phyloP scores from a whole-genome alignment of 2,113 vertebrate species.

The Sceloporus tristichus region DNA sequence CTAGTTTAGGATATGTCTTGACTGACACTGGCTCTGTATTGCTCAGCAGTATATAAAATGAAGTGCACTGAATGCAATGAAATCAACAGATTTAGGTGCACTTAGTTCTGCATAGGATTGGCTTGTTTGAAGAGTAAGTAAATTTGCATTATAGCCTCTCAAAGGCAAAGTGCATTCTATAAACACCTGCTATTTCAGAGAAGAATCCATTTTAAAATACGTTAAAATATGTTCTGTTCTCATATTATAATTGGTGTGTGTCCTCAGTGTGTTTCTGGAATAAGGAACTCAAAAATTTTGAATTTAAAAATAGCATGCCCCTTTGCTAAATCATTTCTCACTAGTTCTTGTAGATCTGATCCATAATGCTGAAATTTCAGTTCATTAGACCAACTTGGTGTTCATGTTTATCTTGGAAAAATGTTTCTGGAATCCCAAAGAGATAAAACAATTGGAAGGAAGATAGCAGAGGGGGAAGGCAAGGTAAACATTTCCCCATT shows the following conservation, averaged over 20 bases:
- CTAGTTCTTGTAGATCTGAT: neutral
- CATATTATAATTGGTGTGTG: neutral
- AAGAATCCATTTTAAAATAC: neutral
- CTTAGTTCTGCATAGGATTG: too few species aligned
- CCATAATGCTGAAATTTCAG: neutral
- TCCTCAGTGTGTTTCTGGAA: neutral
- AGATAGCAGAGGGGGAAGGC: too few species aligned
- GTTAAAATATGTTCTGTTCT: neutral
- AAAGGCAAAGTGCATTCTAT: neutral
- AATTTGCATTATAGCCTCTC: neutral
- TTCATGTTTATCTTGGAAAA: neutral
- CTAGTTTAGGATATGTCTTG: neutral
- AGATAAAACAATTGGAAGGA: neutral
- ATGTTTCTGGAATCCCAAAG: neutral
- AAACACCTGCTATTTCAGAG: neutral
- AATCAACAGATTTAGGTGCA: neutral
- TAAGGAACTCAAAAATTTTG: neutral
- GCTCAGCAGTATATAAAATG: neutral
- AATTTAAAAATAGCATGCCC: neutral
- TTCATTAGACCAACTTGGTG: neutral
- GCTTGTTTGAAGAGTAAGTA: neutral
- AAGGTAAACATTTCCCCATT: neutral
- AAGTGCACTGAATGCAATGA: neutral
- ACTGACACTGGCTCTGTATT: neutral
- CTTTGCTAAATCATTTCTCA: neutral